Base-by-base conservation (phyloP, 2,113 vertebrate species). In the mouse (Mus musculus) region DNA sequence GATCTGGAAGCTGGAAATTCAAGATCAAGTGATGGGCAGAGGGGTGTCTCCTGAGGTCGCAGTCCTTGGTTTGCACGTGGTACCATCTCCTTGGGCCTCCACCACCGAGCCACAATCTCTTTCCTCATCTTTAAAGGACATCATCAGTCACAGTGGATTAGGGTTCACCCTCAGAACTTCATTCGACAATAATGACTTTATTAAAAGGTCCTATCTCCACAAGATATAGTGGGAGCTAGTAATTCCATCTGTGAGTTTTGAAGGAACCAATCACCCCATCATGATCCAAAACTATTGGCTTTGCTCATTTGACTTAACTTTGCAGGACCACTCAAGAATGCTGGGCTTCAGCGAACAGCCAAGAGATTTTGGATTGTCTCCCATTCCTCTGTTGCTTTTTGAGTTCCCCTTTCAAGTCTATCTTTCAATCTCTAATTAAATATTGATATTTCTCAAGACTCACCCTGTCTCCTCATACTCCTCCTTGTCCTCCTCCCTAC, bases 271-370 rank as follows among this genome's bases (percentile, higher is more conserved):
- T 72, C 7, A 59, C 59, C 5, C 69, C 69, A 72, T 63, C 24
- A 71, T 10, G 12, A 59, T 90, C 63, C 63, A 11, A 59, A 46
- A 69, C 88, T 16, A 61, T 78, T 82, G 67, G 14, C 28, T 93
- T 96, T 85, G 92, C 7, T 96, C 86, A 46, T 91, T 88, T 91
- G 95, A 59, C 54, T 84, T 92, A 67, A 54, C 46, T 13, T 61
- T 63, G 76, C 2, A 33, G 49, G 54, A 78, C 65, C 88, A 86
- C 30, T 94, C 54, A 69, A 67, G 81, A 94, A 26, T 90, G 77
- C 61, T 88, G 33, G 22, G 11, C 77, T 91, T 87, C 86, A 86
- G 24, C 17, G 54, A 85, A 46, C 4, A 22, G 1, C 2, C 1
- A 52, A 0, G 9, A 1, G 2, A 39, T 80, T 24, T 12, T 52